Evolutionary conservation across 2,113 vertebrate species (phyloP), one percentile per base, ranked within the genome.

Genomic region (Reinhardtius hippoglossoides): DNA sequence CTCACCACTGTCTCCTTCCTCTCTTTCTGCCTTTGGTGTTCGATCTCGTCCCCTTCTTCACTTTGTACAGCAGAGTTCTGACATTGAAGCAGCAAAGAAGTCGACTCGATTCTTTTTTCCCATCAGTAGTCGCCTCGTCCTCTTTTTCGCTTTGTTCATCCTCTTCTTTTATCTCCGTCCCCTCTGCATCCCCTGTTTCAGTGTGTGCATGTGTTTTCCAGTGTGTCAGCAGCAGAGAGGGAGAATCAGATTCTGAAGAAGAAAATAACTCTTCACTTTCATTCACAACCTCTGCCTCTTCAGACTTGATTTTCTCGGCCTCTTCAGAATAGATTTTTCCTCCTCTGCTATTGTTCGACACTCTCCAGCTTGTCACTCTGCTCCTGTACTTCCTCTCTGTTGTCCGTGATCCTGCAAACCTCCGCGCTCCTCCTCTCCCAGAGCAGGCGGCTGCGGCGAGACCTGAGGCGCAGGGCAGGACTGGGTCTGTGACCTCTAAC

Each of bases 371-470:
- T 14, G 7, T 74, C 72, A 7, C 44, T 55, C 44, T 23, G 61
- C 74, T 71, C 56, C 1, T 1, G 59, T 35, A 18, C 55, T 26
- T 87, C 88, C 76, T 79, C 62, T 46, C 21, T 86, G 83, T 76
- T 60, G 74, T 82, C 74, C 2, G 74, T 54, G 54, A 50, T 80
- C 46, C 6, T 12, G 9, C 40, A 67, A 1, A 26, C 27, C 67
- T 88, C 84, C 2, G 71, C 67, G 2, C 74, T 80, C 68, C 76
- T 84, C 57, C 27, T 87, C 20, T 90, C 87, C 91, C 82, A 87
- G 5, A 91, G 93, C 5, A 91, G 71, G 20, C 93, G 91, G 77
- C 94, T 95, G 64, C 90, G 87, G 7, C 81, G 88, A 6, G 94
- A 94, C 15, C 94, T 86, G 61, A 95, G 92, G 16, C 94, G 91